Conservation (phyloP, 2,888 invertebrate species). For the Hylaea fasciaria region DNA sequence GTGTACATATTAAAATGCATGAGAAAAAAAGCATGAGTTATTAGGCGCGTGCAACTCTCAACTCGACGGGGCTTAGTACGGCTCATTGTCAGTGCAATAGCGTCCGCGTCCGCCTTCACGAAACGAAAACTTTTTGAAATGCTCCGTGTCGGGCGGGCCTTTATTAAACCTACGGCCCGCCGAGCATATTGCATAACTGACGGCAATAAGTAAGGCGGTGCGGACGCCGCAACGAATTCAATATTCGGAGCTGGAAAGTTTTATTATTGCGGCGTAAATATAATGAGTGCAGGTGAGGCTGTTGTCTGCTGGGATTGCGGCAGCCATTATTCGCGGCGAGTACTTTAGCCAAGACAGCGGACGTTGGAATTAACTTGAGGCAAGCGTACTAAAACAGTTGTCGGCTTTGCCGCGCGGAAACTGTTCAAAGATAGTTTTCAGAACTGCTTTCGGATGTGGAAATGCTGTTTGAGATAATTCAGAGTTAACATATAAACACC, state of each 20-base stretch:
- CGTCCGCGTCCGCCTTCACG: constrained; percentile 75
- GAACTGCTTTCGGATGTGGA: not conserved
- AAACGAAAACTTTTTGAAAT: constrained; percentile 81
- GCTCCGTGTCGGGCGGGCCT: constrained; percentile 72
- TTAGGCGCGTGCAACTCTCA: constrained; percentile 63
- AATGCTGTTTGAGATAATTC: not conserved
- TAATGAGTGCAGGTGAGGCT: constrained; percentile 83
- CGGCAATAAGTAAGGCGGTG: constrained; percentile 81
- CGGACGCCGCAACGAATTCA: constrained; percentile 79
- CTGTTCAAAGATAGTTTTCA: constrained; percentile 29
- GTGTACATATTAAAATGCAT: constrained; percentile 26
- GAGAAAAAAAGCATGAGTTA: constrained; percentile 54
- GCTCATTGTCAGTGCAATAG: constrained; percentile 74
- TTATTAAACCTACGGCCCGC: constrained; percentile 77
- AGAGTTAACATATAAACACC: too few relatives aligned
- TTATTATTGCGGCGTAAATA: constrained; percentile 84
- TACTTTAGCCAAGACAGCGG: constrained; percentile 59
- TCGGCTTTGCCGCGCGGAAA: constrained; percentile 10
- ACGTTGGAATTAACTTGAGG: constrained; percentile 57
- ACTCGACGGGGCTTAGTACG: constrained; percentile 63
- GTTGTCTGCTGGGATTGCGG: constrained; percentile 78
- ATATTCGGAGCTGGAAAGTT: constrained; percentile 83
- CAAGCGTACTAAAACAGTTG: constrained; percentile 6
- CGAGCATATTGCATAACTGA: constrained; percentile 79
- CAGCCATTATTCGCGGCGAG: constrained; percentile 60